A percentile compares a stretch with the other conserved stretches of the same genome.
phyloP scores from a whole-genome alignment of 2,888 invertebrate genomes.

The Argyresthia goedartella region DNA sequence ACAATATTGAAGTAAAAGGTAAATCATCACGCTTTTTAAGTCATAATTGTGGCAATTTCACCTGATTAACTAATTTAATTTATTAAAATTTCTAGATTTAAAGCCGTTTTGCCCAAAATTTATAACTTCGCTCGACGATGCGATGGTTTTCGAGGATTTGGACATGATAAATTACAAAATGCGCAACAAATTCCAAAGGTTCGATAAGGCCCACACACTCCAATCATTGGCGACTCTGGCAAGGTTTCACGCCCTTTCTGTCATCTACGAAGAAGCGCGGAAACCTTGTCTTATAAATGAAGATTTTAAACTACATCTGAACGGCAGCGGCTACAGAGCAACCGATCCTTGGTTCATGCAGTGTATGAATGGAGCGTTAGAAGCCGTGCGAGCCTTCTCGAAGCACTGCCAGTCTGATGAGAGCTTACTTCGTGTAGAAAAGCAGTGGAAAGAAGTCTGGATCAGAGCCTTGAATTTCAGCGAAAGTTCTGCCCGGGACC shows the following conservation, averaged over 20 bases:
- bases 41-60: background rate
- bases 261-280: slow-evolving; percentile 57
- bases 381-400: slow-evolving; percentile 37
- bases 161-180: slow-evolving; percentile 33
- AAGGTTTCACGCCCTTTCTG: slow-evolving; percentile 61
- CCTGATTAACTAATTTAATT: background rate
- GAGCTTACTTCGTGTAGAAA: slow-evolving; percentile 27
- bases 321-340: slow-evolving; percentile 34
- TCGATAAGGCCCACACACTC: slow-evolving; percentile 56
- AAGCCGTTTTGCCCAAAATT: slow-evolving; percentile 44
- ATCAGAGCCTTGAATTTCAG: slow-evolving; percentile 28
- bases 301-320: slow-evolving; percentile 28
- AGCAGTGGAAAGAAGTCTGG: slow-evolving; percentile 39
- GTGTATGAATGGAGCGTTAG: slow-evolving; percentile 43
- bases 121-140: slow-evolving; percentile 31
- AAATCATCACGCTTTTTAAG: slow-evolving; percentile 11
- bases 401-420: slow-evolving; percentile 27
- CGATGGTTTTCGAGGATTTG: slow-evolving; percentile 55
- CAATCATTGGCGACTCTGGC: slow-evolving; percentile 55
- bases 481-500: slow-evolving; percentile 33
- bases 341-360: slow-evolving; percentile 40
- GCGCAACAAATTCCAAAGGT: slow-evolving; percentile 39
- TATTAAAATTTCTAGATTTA: slow-evolving; percentile 23
- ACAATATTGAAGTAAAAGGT: slow-evolving; percentile 35
- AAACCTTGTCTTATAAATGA: slow-evolving; percentile 32